Percentiles rank a stretch among this genome's conserved stretches.
phyloP scores from a whole-genome alignment of 2,888 invertebrate genomes.

The Hyposoter didymator region DNA sequence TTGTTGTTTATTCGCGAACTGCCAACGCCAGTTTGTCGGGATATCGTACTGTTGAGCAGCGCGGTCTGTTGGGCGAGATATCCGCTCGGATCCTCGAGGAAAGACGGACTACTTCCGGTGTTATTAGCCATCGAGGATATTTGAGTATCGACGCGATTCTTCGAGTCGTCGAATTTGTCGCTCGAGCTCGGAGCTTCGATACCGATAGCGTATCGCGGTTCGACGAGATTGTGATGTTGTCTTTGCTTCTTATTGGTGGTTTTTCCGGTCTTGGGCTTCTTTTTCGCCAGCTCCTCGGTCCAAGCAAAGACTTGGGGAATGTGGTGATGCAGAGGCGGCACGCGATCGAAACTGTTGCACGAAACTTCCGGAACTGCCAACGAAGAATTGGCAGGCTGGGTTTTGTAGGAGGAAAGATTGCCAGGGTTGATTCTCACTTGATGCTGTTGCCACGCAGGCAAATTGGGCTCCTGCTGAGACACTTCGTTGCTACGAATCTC shows the following conservation, averaged over 20 bases:
- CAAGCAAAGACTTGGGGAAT: constrained; percentile 86
- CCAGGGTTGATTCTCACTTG: constrained; percentile 66
- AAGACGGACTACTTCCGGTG: constrained; percentile 89
- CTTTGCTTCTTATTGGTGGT: constrained; percentile 84
- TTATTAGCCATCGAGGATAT: constrained; percentile 73
- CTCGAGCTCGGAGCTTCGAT: constrained; percentile 71
- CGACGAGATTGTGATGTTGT: constrained; percentile 73
- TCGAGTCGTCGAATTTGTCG: constrained; percentile 73
- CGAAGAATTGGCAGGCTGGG: constrained; percentile 35
- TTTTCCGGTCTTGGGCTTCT: constrained; percentile 86
- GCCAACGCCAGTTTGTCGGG: constrained; percentile 86
- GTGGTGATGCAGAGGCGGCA: constrained; percentile 90
- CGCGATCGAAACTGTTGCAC: constrained; percentile 88
- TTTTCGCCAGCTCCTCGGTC: constrained; percentile 86
- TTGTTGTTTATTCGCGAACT: constrained; percentile 78
- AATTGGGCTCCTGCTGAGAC: constrained; percentile 27
- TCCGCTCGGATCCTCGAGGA: constrained; percentile 96
- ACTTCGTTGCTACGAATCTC: constrained; percentile 59
- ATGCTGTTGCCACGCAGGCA: constrained; percentile 55
- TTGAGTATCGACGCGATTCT: constrained; percentile 64
- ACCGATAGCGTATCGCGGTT: constrained; percentile 68
- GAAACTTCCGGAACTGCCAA: constrained; percentile 80
- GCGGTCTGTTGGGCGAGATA: constrained; percentile 96
- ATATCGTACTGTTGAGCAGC: constrained; percentile 92
- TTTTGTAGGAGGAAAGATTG: constrained; percentile 50